A percentile compares a stretch with the other conserved stretches of the same genome.
phyloP scores from a whole-genome alignment of 2,888 invertebrate genomes.

The Brachylomia viminalis region DNA sequence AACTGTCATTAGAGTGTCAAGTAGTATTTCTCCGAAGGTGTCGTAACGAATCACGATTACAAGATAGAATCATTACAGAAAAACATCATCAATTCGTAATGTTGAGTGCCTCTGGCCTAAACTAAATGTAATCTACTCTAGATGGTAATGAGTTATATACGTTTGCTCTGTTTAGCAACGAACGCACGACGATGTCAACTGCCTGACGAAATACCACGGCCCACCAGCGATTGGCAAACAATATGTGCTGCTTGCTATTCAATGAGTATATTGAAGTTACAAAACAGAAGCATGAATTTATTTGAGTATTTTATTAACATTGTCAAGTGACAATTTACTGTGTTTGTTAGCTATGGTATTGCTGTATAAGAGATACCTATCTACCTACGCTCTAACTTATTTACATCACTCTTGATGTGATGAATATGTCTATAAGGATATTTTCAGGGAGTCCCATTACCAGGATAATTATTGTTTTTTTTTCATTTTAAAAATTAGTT shows the following conservation, averaged over 20 bases:
- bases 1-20: conserved; percentile 21
- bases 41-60: conserved; percentile 23
- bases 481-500: too few species aligned
- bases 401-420: background rate
- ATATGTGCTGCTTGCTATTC: conserved; percentile 47
- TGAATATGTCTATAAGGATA: background rate
- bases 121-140: conserved; percentile 38
- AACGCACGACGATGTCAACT: conserved; percentile 61
- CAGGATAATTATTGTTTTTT: background rate
- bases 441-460: background rate
- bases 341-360: conserved; percentile 2
- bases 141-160: conserved; percentile 55
- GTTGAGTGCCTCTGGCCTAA: conserved; percentile 36
- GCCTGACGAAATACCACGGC: conserved; percentile 51
- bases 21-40: conserved; percentile 10
- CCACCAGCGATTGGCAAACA: conserved; percentile 47
- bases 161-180: conserved; percentile 53
- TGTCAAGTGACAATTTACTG: conserved; percentile 11
- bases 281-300: conserved; percentile 31
- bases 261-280: conserved; percentile 25
- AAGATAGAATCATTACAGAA: conserved; percentile 37
- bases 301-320: conserved; percentile 20
- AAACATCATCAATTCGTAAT: conserved; percentile 42
- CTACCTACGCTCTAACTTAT: background rate
- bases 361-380: background rate